phyloP scores from a whole-genome alignment of 2,113 vertebrate species.

The Nicator chloris region DNA sequence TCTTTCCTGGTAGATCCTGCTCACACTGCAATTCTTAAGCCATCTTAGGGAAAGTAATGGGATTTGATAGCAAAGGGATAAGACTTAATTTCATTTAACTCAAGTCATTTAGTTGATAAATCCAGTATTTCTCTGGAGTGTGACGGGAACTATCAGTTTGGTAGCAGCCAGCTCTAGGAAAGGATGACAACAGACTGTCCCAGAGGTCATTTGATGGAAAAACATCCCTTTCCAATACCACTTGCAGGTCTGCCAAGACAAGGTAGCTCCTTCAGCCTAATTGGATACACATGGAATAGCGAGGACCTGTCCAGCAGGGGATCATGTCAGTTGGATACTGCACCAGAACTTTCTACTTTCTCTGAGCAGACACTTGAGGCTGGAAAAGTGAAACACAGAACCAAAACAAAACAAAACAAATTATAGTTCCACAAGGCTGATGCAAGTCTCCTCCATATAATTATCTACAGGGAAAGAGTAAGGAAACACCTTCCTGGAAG shows the following conservation, averaged over 20 bases:
- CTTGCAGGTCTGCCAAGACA: not conserved
- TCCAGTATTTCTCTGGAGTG: not conserved
- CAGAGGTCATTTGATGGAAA: not conserved
- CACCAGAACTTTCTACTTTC: not conserved
- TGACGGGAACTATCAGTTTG: not conserved
- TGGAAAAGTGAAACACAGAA: not conserved
- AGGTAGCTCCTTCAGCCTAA: not conserved
- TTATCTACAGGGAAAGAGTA: not conserved
- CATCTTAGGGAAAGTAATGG: slow-evolving; percentile 51
- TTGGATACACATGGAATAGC: not conserved
- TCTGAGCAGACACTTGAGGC: not conserved
- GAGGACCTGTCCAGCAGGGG: not conserved
- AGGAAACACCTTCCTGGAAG: not conserved
- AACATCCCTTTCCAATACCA: not conserved
- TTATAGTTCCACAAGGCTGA: not conserved
- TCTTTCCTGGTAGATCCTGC: not conserved
- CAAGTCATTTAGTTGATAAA: slow-evolving; percentile 1
- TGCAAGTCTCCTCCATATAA: not conserved
- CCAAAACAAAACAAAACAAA: not conserved
- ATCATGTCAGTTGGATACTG: not conserved
- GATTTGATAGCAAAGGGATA: slow-evolving; percentile 50
- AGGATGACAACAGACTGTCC: not conserved
- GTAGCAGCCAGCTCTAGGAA: not conserved
- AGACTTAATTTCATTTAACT: slow-evolving; percentile 37
- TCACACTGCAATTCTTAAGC: slow-evolving; percentile 23